Percentiles rank a stretch among this genome's conserved stretches.
phyloP scores from a whole-genome alignment of 1,140 invertebrate genomes.

The Drosophila chauvacae region DNA sequence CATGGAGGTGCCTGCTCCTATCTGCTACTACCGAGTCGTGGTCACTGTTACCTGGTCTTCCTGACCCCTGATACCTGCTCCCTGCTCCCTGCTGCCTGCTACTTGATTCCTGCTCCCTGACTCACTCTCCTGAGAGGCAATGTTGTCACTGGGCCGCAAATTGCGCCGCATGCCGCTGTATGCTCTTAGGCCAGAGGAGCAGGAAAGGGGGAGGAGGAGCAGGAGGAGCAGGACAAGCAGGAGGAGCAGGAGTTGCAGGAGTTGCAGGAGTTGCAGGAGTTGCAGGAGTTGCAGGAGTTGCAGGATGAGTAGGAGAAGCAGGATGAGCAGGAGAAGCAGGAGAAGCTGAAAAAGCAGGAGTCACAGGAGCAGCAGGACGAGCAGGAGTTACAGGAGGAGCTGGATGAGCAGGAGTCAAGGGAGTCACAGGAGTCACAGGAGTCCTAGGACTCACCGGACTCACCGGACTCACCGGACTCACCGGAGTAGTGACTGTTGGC shows the following conservation, averaged over 20 bases:
- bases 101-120: not conserved
- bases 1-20: slow-evolving; percentile 23
- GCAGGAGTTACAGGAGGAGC: not conserved
- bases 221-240: not conserved
- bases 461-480: not conserved
- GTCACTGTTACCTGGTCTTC: not conserved
- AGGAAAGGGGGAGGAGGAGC: not conserved
- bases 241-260: not conserved
- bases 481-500: not conserved
- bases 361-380: not conserved
- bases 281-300: not conserved
- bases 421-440: not conserved
- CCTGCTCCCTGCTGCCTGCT: slow-evolving; percentile 5
- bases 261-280: not conserved
- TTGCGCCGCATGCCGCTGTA: slow-evolving; percentile 74
- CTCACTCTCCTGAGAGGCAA: slow-evolving; percentile 12
- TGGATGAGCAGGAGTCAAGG: not conserved
- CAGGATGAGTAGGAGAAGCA: not conserved
- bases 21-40: slow-evolving; percentile 7
- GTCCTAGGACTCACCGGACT: not conserved
- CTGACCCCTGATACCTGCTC: slow-evolving; percentile 1
- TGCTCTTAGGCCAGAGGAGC: slow-evolving; percentile 55
- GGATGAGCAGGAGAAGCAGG: not conserved
- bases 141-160: slow-evolving; percentile 78
- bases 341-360: not conserved